Percentiles rank a stretch among this genome's conserved stretches.
Conservation (phyloP, 2,888 invertebrate species). For the Metopia argyrocephala region DNA sequence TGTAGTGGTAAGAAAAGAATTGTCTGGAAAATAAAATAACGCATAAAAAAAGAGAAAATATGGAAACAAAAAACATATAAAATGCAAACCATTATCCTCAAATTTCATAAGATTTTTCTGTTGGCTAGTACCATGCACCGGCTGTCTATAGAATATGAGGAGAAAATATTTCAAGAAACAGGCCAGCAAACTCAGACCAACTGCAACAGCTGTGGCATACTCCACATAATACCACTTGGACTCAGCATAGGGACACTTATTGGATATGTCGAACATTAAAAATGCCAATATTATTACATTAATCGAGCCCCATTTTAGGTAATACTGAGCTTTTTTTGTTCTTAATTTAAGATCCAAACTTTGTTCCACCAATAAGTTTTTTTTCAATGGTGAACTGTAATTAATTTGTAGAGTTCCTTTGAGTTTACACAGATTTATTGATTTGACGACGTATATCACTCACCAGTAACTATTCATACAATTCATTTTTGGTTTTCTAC, state of each 20-base stretch:
- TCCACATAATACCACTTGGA: slow-evolving; percentile 78
- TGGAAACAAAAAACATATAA: background rate
- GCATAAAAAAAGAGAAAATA: background rate
- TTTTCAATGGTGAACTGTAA: slow-evolving; percentile 69
- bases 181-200: slow-evolving; percentile 80
- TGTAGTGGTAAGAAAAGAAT: slow-evolving; percentile 69
- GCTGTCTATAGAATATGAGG: slow-evolving; percentile 76
- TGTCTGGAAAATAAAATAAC: slow-evolving; percentile 69
- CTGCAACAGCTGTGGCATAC: slow-evolving; percentile 77
- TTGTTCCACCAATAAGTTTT: slow-evolving; percentile 69
- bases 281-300: slow-evolving; percentile 71
- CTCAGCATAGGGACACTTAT: slow-evolving; percentile 70
- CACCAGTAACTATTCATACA: slow-evolving; percentile 50
- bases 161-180: slow-evolving; percentile 80
- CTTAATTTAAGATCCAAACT: slow-evolving; percentile 72
- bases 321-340: slow-evolving; percentile 70
- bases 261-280: slow-evolving; percentile 72
- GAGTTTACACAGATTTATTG: no score
- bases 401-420: no score
- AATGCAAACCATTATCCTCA: slow-evolving; percentile 75
- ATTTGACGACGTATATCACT: background rate
- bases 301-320: slow-evolving; percentile 75
- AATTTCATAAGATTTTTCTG: slow-evolving; percentile 81
- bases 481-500: no score
- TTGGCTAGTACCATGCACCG: slow-evolving; percentile 79